These are phyloP conservation scores for Acropternis orthonyx DNA, from an alignment of 2,797 vertebrate genomes.

Conservation along the genomic window DNA sequence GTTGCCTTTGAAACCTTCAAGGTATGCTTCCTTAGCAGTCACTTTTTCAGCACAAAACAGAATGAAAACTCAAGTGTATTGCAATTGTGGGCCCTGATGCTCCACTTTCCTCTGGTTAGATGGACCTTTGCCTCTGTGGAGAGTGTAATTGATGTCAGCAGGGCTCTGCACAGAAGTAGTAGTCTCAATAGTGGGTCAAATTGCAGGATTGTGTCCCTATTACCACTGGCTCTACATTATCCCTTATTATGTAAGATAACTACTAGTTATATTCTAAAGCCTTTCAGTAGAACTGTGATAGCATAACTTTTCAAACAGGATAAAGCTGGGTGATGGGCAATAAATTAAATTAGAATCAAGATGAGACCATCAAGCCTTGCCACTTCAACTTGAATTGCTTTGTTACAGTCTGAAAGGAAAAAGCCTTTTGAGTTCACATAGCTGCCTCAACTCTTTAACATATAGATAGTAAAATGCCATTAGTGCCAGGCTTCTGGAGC, in stretches of 20 bases:
- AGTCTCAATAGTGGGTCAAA: slow-evolving; percentile 48
- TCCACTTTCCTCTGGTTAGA: not conserved
- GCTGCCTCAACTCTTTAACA: slow-evolving; percentile 68
- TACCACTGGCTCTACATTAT: slow-evolving; percentile 45
- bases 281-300: slow-evolving; percentile 32
- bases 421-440: slow-evolving; percentile 66
- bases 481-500: slow-evolving; percentile 62
- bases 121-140: slow-evolving; percentile 47
- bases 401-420: slow-evolving; percentile 65
- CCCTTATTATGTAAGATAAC: slow-evolving; percentile 54
- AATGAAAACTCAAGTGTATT: slow-evolving; percentile 42
- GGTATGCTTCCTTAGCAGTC: not conserved
- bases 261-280: slow-evolving; percentile 58
- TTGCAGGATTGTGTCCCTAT: slow-evolving; percentile 55
- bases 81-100: slow-evolving; percentile 21
- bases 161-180: slow-evolving; percentile 41
- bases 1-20: slow-evolving; percentile 47
- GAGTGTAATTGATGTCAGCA: slow-evolving; percentile 55
- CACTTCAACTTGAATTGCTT: slow-evolving; percentile 68
- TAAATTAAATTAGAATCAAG: slow-evolving; percentile 71
- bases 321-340: slow-evolving; percentile 58
- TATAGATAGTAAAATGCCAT: slow-evolving; percentile 68
- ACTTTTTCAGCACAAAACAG: slow-evolving; percentile 4
- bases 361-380: slow-evolving; percentile 57
- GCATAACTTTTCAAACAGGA: slow-evolving; percentile 59